phyloP scores from a whole-genome alignment of 2,888 invertebrate species.

The Cheilosia soror region DNA sequence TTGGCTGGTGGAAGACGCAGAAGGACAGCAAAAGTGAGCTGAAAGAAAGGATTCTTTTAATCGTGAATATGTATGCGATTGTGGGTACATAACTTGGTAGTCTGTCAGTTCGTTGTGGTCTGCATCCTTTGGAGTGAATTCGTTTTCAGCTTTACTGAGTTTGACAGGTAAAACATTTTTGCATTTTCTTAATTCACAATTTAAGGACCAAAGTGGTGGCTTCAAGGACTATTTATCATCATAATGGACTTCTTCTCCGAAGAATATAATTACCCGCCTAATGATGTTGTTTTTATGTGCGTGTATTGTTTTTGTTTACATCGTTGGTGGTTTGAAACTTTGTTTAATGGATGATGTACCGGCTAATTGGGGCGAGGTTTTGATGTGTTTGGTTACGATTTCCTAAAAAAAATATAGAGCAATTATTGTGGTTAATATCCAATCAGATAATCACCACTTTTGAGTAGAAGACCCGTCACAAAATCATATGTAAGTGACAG shows the following conservation, averaged over 20 bases:
- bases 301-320: not conserved
- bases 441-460: no score
- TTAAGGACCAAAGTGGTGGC: slow-evolving; percentile 20
- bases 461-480: no score
- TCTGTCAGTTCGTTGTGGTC: slow-evolving; percentile 5
- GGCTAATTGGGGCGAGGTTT: no score
- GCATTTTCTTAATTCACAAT: slow-evolving; percentile 27
- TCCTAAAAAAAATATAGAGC: no score
- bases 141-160: slow-evolving; percentile 24
- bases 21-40: slow-evolving; percentile 10
- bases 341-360: not conserved
- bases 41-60: slow-evolving; percentile 63
- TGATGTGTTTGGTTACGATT: no score
- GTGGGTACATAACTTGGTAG: slow-evolving; percentile 4
- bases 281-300: not conserved
- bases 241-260: not conserved
- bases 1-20: slow-evolving; percentile 22
- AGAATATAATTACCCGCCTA: not conserved
- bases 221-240: slow-evolving; percentile 1
- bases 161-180: slow-evolving; percentile 34
- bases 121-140: slow-evolving; percentile 11
- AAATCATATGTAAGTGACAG: no score
- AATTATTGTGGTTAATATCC: no score
- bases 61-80: slow-evolving; percentile 45
- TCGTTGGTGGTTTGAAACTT: not conserved